Percentiles rank a stretch among this genome's conserved stretches.
Evolutionary conservation across 2,888 invertebrate species (phyloP).

Genomic region (Parnassius apollo): DNA sequence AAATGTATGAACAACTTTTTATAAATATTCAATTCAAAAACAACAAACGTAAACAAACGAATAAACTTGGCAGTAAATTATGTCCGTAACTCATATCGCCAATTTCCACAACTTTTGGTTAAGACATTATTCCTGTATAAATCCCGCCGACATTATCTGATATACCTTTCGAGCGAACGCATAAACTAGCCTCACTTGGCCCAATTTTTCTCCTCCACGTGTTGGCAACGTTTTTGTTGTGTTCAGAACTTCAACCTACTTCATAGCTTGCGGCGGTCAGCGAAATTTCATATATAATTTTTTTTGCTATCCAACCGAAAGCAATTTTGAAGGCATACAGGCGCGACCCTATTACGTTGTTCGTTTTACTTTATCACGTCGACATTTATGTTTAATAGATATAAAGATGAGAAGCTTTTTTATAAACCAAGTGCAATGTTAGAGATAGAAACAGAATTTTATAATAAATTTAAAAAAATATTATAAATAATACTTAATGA

Average conservation of each 20-base stretch:
- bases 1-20: background rate
- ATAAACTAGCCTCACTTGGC: conserved; percentile 19
- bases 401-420: background rate
- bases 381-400: conserved; percentile 10
- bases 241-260: conserved; percentile 32
- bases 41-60: conserved; percentile 9
- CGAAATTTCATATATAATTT: conserved; percentile 51
- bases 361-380: conserved; percentile 10
- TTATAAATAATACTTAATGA: no score
- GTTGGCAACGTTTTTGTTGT: conserved; percentile 25
- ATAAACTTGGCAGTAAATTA: conserved; percentile 18
- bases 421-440: no score
- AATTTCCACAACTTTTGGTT: conserved; percentile 18
- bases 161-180: conserved; percentile 21
- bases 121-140: conserved; percentile 26
- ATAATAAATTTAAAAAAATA: no score
- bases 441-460: no score
- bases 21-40: background rate
- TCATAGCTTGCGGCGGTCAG: conserved; percentile 34
- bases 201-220: conserved; percentile 16
- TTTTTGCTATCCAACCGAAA: conserved; percentile 42
- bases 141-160: conserved; percentile 25
- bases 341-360: conserved; percentile 20
- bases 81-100: conserved; percentile 17
- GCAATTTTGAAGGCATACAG: conserved; percentile 40